phyloP scores from a whole-genome alignment of 2,797 vertebrate species.

The Sternotherus odoratus region DNA sequence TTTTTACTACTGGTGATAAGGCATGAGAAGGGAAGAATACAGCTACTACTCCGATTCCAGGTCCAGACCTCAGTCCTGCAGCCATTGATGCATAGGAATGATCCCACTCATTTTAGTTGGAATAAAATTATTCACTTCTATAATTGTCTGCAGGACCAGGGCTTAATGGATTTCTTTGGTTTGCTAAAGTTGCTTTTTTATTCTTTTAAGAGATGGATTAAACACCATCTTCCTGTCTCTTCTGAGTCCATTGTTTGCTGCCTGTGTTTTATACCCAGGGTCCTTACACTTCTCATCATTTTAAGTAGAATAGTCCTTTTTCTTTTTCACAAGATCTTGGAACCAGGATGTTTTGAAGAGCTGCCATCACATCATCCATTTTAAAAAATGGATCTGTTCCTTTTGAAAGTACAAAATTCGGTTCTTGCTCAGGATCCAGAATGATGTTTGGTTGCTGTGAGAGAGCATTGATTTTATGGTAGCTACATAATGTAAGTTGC shows the following conservation, averaged over 20 bases:
- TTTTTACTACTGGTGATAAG: accelerated
- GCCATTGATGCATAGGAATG: accelerated
- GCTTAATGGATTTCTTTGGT: accelerated
- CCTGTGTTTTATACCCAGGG: neutral
- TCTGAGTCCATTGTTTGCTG: accelerated
- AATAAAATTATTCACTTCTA: no score
- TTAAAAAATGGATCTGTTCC: neutral
- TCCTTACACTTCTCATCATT: neutral
- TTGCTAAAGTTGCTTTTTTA: accelerated
- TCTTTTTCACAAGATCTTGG: neutral
- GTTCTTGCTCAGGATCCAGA: neutral
- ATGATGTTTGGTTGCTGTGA: neutral
- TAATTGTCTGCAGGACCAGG: neutral
- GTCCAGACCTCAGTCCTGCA: no score
- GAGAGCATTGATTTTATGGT: neutral
- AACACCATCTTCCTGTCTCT: accelerated
- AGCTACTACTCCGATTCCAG: accelerated
- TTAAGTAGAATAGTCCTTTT: neutral
- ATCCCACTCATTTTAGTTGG: accelerated
- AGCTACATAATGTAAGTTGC: neutral
- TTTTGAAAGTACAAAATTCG: neutral
- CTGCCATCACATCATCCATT: neutral
- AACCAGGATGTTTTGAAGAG: neutral
- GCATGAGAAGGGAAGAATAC: accelerated
- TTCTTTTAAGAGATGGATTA: neutral